Conservation (phyloP, 2,888 invertebrate genomes). For the Lomographa bimaculata region DNA sequence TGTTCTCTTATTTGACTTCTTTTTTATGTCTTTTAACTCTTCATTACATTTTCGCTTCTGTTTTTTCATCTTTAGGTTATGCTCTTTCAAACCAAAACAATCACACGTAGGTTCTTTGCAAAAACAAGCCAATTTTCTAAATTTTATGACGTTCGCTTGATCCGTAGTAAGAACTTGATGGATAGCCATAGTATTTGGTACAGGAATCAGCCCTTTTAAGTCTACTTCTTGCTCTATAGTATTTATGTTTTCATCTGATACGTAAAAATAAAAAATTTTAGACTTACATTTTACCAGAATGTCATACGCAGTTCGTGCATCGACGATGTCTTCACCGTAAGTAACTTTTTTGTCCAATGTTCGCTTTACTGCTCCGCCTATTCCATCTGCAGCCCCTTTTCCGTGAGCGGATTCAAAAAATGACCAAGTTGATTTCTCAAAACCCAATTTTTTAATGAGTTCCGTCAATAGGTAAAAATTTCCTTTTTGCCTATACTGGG, state of each 20-base stretch:
- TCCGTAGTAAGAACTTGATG: too few relatives aligned
- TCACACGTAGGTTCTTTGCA: not conserved
- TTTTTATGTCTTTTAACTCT: not conserved
- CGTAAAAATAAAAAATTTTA: too few relatives aligned
- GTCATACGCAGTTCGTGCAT: conserved; percentile 28
- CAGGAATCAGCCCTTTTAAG: too few relatives aligned
- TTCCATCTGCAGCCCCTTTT: conserved; percentile 36
- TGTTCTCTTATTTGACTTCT: not conserved
- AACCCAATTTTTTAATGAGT: conserved; percentile 21
- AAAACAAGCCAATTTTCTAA: not conserved
- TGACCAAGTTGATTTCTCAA: conserved; percentile 26
- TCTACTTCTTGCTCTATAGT: too few relatives aligned
- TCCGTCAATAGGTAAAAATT: conserved; percentile 30
- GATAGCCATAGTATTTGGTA: too few relatives aligned
- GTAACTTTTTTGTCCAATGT: conserved; percentile 28
- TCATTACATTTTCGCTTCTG: conserved; percentile 1
- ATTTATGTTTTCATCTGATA: too few relatives aligned
- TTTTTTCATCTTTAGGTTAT: not conserved
- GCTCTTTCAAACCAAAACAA: not conserved
- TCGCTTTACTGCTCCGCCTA: conserved; percentile 32
- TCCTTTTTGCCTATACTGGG: conserved; percentile 33
- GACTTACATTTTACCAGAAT: not conserved
- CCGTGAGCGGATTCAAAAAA: conserved; percentile 34
- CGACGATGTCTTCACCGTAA: conserved; percentile 28
- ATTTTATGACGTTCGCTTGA: too few relatives aligned